Percentiles rank a stretch among this genome's conserved stretches.
Evolutionary conservation across 2,888 invertebrate species (phyloP).

Genomic region (Abscondita cerata): DNA sequence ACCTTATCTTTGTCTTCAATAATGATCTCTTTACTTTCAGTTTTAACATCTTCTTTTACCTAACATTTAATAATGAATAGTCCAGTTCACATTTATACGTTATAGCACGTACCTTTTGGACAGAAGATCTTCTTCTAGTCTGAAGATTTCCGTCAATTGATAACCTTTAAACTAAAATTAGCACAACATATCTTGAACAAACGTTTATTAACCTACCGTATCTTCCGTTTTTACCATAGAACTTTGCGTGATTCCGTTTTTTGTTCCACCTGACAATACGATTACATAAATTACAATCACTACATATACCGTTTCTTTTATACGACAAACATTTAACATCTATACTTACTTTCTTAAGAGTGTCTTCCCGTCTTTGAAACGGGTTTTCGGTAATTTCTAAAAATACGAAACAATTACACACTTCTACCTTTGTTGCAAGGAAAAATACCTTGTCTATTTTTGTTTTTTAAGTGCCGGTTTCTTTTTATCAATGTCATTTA

Average conservation of each 20-base stretch:
- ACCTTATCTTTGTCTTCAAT: slow-evolving; percentile 57
- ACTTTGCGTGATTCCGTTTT: slow-evolving; percentile 55
- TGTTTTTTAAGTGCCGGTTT: slow-evolving; percentile 35
- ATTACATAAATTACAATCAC: slow-evolving; percentile 20
- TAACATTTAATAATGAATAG: slow-evolving; percentile 38
- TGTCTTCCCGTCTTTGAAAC: no score
- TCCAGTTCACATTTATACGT: background rate
- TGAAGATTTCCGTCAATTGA: slow-evolving; percentile 54
- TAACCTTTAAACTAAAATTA: slow-evolving; percentile 38
- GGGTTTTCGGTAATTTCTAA: slow-evolving; percentile 51
- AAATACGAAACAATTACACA: slow-evolving; percentile 14
- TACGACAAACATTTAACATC: no score
- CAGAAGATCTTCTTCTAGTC: slow-evolving; percentile 55
- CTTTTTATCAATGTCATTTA: slow-evolving; percentile 55
- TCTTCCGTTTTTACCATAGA: slow-evolving; percentile 55
- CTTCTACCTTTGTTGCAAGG: slow-evolving; percentile 27
- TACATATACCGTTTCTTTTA: no score
- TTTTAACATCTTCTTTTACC: slow-evolving; percentile 59
- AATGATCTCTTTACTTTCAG: slow-evolving; percentile 60
- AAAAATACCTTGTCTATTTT: slow-evolving; percentile 40
- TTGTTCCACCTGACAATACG: slow-evolving; percentile 52
- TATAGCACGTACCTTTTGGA: slow-evolving; percentile 47
- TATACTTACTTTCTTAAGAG: slow-evolving; percentile 51
- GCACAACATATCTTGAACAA: background rate
- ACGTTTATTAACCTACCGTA: slow-evolving; percentile 43